These are phyloP conservation scores for Volucella zonaria DNA, from an alignment of 2,888 invertebrate species.

Conservation along the genomic window DNA sequence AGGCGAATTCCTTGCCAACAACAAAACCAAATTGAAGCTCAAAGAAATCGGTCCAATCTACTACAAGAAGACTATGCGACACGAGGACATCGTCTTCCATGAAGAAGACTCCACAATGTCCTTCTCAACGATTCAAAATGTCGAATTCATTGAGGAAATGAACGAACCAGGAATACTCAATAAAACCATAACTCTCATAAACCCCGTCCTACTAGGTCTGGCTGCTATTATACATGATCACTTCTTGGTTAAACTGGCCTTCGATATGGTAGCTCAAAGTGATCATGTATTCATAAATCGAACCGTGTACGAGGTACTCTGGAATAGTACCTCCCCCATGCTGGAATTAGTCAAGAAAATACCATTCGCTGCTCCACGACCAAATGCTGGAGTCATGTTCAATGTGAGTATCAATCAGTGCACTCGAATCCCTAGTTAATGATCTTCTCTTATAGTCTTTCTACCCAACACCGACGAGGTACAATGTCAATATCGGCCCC, in stretches of 20 bases:
- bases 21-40: conserved; percentile 86
- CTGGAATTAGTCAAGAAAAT: conserved; percentile 84
- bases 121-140: conserved; percentile 82
- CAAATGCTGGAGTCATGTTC: conserved; percentile 86
- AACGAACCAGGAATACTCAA: conserved; percentile 85
- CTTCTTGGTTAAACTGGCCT: conserved; percentile 54
- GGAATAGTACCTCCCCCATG: conserved; percentile 87
- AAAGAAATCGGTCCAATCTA: conserved; percentile 87
- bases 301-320: conserved; percentile 86
- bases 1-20: conserved; percentile 86
- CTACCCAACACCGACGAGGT: conserved; percentile 51
- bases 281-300: conserved; percentile 82
- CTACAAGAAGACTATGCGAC: conserved; percentile 54
- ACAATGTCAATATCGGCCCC: conserved; percentile 70
- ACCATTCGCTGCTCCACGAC: conserved; percentile 81
- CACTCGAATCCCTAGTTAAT: neutral
- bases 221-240: conserved; percentile 60
- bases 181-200: conserved; percentile 82
- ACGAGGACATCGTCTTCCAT: conserved; percentile 71
- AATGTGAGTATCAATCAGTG: conserved; percentile 82
- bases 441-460: conserved; percentile 44
- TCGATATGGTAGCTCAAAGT: conserved; percentile 41
- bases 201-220: conserved; percentile 65
- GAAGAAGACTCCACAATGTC: conserved; percentile 76
- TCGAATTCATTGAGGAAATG: conserved; percentile 84